Conservation (phyloP, 2,888 invertebrate genomes). For the Parnassius mnemosyne region DNA sequence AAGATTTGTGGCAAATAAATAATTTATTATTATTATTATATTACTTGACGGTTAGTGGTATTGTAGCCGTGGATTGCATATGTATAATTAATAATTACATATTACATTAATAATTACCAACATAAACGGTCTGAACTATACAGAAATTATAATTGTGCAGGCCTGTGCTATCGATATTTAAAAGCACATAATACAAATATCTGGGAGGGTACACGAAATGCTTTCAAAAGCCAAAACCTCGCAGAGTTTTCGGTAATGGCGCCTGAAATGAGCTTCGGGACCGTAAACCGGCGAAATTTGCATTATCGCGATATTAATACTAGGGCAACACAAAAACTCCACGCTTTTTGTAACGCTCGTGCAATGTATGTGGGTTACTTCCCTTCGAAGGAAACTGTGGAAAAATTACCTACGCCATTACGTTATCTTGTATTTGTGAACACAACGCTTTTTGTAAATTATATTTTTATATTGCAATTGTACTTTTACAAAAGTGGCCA, state of each 20-base stretch:
- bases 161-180: conserved; percentile 44
- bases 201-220: conserved; percentile 55
- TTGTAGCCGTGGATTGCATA: no score
- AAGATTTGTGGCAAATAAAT: no score
- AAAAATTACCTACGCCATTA: conserved; percentile 33
- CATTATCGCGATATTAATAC: conserved; percentile 68
- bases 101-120: conserved; percentile 1
- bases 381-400: conserved; percentile 31
- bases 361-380: conserved; percentile 35
- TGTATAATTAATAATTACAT: no score
- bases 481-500: neutral
- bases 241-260: conserved; percentile 64
- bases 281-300: conserved; percentile 59
- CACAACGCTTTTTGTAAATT: neutral
- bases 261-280: conserved; percentile 49
- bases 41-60: no score
- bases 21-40: no score
- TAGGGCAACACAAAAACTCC: conserved; percentile 50
- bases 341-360: conserved; percentile 35
- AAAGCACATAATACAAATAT: conserved; percentile 52
- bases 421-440: conserved; percentile 4
- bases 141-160: conserved; percentile 25
- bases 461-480: neutral
- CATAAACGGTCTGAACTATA: conserved; percentile 2
- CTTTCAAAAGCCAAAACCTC: conserved; percentile 55